Evolutionary conservation across 2,113 vertebrate genomes (phyloP), one percentile per base, ranked within the genome.

Genomic region (Aegypius monachus): DNA sequence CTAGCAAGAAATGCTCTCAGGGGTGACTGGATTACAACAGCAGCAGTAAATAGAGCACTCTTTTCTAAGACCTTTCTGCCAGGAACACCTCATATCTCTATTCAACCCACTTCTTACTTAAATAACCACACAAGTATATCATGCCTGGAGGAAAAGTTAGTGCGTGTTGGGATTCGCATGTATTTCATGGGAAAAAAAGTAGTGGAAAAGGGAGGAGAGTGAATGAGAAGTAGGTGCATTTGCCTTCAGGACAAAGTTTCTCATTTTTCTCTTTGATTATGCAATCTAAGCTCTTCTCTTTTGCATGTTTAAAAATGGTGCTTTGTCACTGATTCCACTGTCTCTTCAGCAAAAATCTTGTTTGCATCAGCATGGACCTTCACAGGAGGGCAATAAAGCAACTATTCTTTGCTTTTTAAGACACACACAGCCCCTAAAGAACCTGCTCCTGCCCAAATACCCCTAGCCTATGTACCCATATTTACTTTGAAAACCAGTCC

Each of bases 91-190:
- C 81, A 0, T 93, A 89, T 86, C 83, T 91, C 88, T 86, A 3
- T 53, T 92, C 96, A 91, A n/a, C 81, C 53, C 74, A 81, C 93
- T 96, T 94, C 88, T 93, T 62, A 72, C 82, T 93, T 68, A 66
- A 92, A 95, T 71, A 97, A 93, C 80, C 95, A 92, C 96, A 88
- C 62, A 89, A 83, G 74, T 90, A 86, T 95, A 97, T 87, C 68
- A 47, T 94, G 97, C 96, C 97, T 91, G 73, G 80, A 96, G 96
- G 93, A 96, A 70, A 97, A 96, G 45, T 81, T 71, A 32, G 50
- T 93, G 95, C 97, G 1, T 96, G 97, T 97, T 95, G 93, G 96
- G 96, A 97, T 97, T 93, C 97, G 97, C 95, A 82, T 84, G 78
- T 55, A 86, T 81, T 96, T 96, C 95, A 93, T 97, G 97, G 97